Evolutionary conservation across 1,140 invertebrate species (phyloP).

Genomic region (Drosophila biarmipes): DNA sequence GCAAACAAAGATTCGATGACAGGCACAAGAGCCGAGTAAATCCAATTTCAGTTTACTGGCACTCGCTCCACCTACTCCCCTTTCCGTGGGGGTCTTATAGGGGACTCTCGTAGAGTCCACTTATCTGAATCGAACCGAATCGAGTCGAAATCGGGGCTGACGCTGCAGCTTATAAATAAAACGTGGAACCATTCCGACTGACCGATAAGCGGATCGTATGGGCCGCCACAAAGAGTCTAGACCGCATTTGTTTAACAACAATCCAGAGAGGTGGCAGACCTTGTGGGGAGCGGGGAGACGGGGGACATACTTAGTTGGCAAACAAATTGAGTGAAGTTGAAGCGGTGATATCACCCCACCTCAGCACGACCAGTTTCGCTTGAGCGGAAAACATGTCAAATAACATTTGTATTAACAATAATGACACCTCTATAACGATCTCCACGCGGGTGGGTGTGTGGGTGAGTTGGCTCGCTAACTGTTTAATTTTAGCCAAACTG

Average conservation of each 20-base stretch:
- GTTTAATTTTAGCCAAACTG: conserved; percentile 61
- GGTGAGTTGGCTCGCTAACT: conserved; percentile 48
- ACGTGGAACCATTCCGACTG: conserved; percentile 23
- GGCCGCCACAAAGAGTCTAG: conserved; percentile 13
- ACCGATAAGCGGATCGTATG: conserved; percentile 44
- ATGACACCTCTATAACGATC: conserved; percentile 56
- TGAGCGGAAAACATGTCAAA: conserved; percentile 71
- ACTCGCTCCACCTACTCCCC: conserved; percentile 1
- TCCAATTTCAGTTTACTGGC: conserved; percentile 7
- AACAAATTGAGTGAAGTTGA: conserved; percentile 53
- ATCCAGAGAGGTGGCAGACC: conserved; percentile 26
- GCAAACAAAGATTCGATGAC: conserved; percentile 1
- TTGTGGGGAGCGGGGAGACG: background rate
- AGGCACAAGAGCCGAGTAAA: background rate
- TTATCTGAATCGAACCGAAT: conserved; percentile 22
- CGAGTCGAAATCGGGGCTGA: conserved; percentile 24
- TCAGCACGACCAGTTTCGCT: conserved; percentile 25
- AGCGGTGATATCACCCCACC: conserved; percentile 71
- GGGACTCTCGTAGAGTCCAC: background rate
- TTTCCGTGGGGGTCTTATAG: background rate
- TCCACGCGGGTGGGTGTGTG: conserved; percentile 2
- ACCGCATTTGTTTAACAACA: conserved; percentile 36
- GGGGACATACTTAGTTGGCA: conserved; percentile 34
- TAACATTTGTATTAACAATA: conserved; percentile 73
- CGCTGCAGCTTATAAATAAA: conserved; percentile 44